phyloP scores from a whole-genome alignment of 2,113 vertebrate species.

The Petromus typicus region DNA sequence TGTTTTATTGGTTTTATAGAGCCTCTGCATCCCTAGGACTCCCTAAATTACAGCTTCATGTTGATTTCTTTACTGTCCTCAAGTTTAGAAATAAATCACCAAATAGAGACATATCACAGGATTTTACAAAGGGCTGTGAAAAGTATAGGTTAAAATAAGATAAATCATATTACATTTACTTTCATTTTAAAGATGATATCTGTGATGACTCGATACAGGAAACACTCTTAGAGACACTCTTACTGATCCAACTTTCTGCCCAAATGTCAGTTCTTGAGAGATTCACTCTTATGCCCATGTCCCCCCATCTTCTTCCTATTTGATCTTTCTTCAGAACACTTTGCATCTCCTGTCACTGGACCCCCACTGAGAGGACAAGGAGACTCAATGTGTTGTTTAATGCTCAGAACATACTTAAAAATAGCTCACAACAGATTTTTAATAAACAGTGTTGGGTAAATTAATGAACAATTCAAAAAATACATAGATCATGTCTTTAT shows the following conservation, averaged over 20 bases:
- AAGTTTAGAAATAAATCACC: neutral
- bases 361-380: neutral
- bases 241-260: constrained; percentile 3
- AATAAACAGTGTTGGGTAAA: constrained; percentile 51
- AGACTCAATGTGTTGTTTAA: constrained; percentile 3
- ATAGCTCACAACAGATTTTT: constrained; percentile 26
- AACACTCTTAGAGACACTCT: constrained; percentile 46
- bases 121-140: constrained; percentile 32
- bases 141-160: constrained; percentile 53
- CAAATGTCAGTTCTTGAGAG: constrained; percentile 36
- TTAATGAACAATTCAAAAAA: constrained; percentile 46
- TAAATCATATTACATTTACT: constrained; percentile 44
- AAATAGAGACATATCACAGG: constrained; percentile 28
- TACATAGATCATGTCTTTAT: constrained; percentile 27
- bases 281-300: neutral
- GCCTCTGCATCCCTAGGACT: neutral
- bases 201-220: constrained; percentile 31
- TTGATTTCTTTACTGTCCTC: constrained; percentile 41
- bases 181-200: constrained; percentile 52
- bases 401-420: constrained; percentile 8
- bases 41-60: neutral
- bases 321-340: constrained; percentile 9
- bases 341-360: neutral
- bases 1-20: constrained; percentile 19
- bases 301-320: neutral